Base-by-base conservation (phyloP, 2,113 vertebrate species). In the Petromus typicus region DNA sequence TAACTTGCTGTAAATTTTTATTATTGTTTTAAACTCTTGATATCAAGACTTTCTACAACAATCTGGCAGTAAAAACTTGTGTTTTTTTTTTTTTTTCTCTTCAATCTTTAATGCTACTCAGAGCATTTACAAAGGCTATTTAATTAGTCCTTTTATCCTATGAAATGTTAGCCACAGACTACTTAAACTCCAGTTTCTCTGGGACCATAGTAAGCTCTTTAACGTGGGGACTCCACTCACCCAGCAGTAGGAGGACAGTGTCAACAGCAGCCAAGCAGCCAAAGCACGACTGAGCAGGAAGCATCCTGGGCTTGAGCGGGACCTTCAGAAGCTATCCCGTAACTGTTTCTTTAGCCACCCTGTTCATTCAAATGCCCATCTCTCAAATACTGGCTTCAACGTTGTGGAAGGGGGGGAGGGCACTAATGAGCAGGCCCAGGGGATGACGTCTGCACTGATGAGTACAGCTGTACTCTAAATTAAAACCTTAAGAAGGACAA, bases 131-230 rank as follows among this genome's bases (percentile, higher is more conserved):
- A 82, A 45, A 86, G 18, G 17, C 48, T 85, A 57, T 76, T 86
- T 87, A 16, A 51, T 57, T 69, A 69, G 32, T 14, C 34, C 43
- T 40, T 0, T 37, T 86, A 86, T 22, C 45, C 63, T 87, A 56
- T 75, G 86, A 88, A 93, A 86, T 43, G 91, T 63, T 83, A 73
- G 54, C 79, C 86, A 69, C 34, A 86, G 71, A 94, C 43, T 69
- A 59, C 61, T 90, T 80, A 89, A 32, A 86, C 2, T 73, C 23
- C 7, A 27, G 16, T 84, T 86, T 86, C 54, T 66, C 92, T 73
- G 78, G 82, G 64, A 79, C 69, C 64, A 71, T 83, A 59, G 67
- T 22, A 61, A 43, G 54, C 73, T 91, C 45, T 86, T 94, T 79
- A 69, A 93, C 56, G 40, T 7, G 82, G 80, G 10, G 45, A 56